These are phyloP conservation scores for Lathronympha strigana DNA, from an alignment of 2,888 invertebrate species.

Conservation along the genomic window DNA sequence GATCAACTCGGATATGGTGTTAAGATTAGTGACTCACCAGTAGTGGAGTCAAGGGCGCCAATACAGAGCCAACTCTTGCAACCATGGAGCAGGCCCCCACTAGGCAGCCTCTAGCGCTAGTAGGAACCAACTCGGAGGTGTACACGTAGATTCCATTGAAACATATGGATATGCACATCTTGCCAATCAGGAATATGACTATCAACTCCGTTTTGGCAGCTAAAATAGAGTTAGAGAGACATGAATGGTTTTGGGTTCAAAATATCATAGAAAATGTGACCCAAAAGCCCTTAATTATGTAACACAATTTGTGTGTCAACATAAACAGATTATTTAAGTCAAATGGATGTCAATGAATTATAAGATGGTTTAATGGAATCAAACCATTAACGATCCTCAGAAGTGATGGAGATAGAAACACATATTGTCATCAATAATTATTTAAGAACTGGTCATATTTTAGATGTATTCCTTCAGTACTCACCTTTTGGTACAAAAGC, in stretches of 20 bases:
- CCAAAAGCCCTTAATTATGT: no score
- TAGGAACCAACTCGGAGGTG: constrained; percentile 83
- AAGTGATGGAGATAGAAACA: no score
- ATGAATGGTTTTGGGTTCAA: no score
- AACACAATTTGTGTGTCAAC: not conserved
- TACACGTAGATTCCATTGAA: constrained; percentile 79
- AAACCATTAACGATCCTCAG: no score
- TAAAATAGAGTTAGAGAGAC: not conserved
- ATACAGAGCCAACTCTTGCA: constrained; percentile 80
- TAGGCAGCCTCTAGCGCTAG: constrained; percentile 77
- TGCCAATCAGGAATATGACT: constrained; percentile 74
- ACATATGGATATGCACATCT: constrained; percentile 80
- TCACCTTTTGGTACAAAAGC: constrained; percentile 40
- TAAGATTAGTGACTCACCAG: constrained; percentile 28
- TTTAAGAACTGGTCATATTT: no score
- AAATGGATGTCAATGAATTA: not conserved
- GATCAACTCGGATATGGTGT: not conserved
- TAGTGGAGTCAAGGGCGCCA: constrained; percentile 81
- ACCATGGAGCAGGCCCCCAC: constrained; percentile 82
- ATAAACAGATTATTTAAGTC: no score
- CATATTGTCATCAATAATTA: no score
- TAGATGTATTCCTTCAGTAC: no score
- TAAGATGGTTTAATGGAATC: not conserved
- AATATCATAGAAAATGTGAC: no score
- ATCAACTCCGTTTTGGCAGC: constrained; percentile 22